Evolutionary conservation across 64 coral and sea anemone species (phyloP), one percentile per base, ranked within the genome.

Genomic region (Montipora cactus): DNA sequence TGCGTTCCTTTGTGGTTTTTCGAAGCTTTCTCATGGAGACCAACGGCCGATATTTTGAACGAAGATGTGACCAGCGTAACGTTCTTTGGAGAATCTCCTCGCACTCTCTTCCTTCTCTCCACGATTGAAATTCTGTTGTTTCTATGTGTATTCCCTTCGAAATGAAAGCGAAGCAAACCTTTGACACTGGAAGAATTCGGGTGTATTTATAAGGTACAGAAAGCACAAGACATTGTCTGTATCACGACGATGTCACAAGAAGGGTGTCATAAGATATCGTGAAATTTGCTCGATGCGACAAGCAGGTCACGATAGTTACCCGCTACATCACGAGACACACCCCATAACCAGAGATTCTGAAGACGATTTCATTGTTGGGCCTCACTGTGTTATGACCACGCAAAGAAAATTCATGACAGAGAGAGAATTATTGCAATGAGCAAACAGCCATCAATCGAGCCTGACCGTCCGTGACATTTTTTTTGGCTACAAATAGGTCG

Each of bases 281-380:
- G 74, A 37, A 76, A 49, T 76, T 76, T 76, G 74, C 74, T 76
- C 74, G 74, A 47, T 28, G 74, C 74, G 8, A 76, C 11, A 76
- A 19, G 68, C 19, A 21, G 14, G 68, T 71, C 68, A 71, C 68
- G 68, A 71, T 23, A 5, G 19, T 23, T 7, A 71, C 19, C 21
- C 8, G 6, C 12, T 46, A 10, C 48, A 76, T 44, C 28, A 47
- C 74, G 74, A 76, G 74, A 7, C 18, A 21, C 10, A 21, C 21
- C 68, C 68, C 61, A 64, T 18, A 8, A 6, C 20, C 19, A 23
- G 18, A 23, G 19, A 71, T 71, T 71, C 21, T 71, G 68, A 71
- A 71, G 21, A 23, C 74, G 28, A 76, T 47, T 47, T 76, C 74
- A 45, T 21, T 71, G 19, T 22, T 23, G 5, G 8, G 21, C 8